Conservation (phyloP, 2,888 invertebrate genomes). For the Calliphora vomitoria region DNA sequence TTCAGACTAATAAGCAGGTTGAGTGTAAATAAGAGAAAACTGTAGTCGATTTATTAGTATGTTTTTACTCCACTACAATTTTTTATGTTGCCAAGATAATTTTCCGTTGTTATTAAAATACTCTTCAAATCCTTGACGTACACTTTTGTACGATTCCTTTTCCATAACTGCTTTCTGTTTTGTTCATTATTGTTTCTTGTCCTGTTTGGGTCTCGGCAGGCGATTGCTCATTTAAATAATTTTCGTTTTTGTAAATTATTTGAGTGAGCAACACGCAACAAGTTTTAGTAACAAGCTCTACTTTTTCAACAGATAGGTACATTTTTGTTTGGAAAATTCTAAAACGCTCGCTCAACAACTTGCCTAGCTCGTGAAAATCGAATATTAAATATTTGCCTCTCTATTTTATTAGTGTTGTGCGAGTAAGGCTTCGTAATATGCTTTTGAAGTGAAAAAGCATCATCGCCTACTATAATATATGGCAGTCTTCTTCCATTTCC, state of each 20-base stretch:
- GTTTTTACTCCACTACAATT: no score
- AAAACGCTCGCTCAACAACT: background rate
- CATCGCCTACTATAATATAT: no score
- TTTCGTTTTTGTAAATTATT: background rate
- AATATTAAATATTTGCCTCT: background rate
- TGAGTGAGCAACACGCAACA: slow-evolving; percentile 23
- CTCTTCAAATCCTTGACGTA: slow-evolving; percentile 20
- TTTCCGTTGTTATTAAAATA: slow-evolving; percentile 37
- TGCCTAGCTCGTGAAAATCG: background rate
- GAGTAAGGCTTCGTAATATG: slow-evolving; percentile 29
- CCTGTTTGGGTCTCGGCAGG: background rate
- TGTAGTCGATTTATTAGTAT: no score
- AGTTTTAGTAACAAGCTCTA: slow-evolving; percentile 5
- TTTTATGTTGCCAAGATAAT: background rate
- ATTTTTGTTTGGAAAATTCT: slow-evolving; percentile 30
- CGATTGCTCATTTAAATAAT: no score
- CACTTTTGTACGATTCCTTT: background rate
- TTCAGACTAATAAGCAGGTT: no score
- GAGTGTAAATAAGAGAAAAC: no score
- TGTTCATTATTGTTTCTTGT: background rate
- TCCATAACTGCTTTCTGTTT: background rate
- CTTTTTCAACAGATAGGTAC: background rate
- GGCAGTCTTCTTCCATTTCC: no score
- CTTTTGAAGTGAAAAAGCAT: slow-evolving; percentile 70
- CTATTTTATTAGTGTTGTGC: background rate